Conservation (phyloP, 2,888 invertebrate species). For the Leptopilina syphax region DNA sequence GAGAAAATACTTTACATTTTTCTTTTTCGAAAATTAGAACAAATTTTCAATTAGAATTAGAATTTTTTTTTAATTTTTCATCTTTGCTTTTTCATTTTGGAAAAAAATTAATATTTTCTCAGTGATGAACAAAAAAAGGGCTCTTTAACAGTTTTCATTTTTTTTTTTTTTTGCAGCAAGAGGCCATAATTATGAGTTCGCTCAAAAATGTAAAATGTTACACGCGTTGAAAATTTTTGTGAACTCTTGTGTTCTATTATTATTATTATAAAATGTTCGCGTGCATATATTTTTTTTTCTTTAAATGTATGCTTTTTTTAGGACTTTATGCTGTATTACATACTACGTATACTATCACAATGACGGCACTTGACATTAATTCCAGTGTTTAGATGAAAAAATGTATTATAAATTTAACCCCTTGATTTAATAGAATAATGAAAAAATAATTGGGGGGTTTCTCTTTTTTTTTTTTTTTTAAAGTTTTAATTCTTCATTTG, state of each 20-base stretch:
- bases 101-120: conserved; percentile 17
- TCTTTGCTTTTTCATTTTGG: background rate
- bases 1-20: conserved; percentile 42
- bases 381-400: conserved; percentile 57
- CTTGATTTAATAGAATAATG: conserved; percentile 6
- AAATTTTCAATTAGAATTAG: background rate
- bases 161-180: conserved; percentile 9
- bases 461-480: conserved; percentile 27
- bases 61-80: no score
- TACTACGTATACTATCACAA: conserved; percentile 70
- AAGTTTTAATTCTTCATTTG: conserved; percentile 46
- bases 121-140: conserved; percentile 13
- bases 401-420: conserved; percentile 31
- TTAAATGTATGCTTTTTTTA: conserved; percentile 58
- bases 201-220: conserved; percentile 12
- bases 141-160: background rate
- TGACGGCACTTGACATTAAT: conserved; percentile 61
- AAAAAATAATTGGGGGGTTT: conserved; percentile 50
- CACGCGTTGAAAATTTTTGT: conserved; percentile 24
- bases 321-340: conserved; percentile 66
- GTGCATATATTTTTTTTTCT: conserved; percentile 20
- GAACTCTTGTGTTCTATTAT: background rate
- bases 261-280: conserved; percentile 24
- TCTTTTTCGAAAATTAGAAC: background rate
- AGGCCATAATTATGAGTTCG: conserved; percentile 5